Base-by-base conservation (phyloP, 1,140 invertebrate species). In the Listronotus bonariensis region DNA sequence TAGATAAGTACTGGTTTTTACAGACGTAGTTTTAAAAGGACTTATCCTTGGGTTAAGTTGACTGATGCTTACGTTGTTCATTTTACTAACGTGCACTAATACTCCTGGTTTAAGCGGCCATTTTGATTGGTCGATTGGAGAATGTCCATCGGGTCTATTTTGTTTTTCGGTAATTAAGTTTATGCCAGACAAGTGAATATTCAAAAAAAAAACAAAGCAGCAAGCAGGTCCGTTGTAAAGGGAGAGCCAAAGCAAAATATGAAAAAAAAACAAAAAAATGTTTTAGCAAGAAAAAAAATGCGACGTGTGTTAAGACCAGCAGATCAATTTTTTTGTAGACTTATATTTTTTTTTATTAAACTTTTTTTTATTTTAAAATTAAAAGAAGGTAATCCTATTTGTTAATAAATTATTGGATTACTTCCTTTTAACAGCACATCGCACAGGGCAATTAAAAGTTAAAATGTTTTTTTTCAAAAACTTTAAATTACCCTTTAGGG, bases 91-190 rank as follows among this genome's bases (percentile, higher is more conserved):
- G 79, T 94, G 92, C 45, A 93, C 89, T 71, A 94, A 82, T 43
- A 95, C 92, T 31, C 92, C 93, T 1, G 92, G 92, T 74, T 92
- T 89, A 59, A 94, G 80, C 26, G 93, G 92, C 92, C 92, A 95
- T 72, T 92, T 91, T 87, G 88, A 78, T 85, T 88, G 68, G 85
- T 88, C 34, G 79, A 78, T 63, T 67, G 76, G 67, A 68, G 72
- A 69, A 63, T 77, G 72, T 58, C 71, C 76, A 58, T 78, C 76
- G 1, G 72, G 70, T 69, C 78, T 79, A 48, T 51, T 38, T 18
- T 12, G 14, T 15, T 41, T 14, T 34, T 40, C 5, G 7, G n/a
- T 9, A 0, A 41, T 26, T 8, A 31, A 45, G 17, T 36, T 45
- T 64, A 49, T 66, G 51, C 38, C 48, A 58, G 45, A 20, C 15